A percentile compares a stretch with the other conserved stretches of the same genome.
phyloP scores from a whole-genome alignment of 1,140 invertebrate genomes.

The Luehdorfia chinensis region DNA sequence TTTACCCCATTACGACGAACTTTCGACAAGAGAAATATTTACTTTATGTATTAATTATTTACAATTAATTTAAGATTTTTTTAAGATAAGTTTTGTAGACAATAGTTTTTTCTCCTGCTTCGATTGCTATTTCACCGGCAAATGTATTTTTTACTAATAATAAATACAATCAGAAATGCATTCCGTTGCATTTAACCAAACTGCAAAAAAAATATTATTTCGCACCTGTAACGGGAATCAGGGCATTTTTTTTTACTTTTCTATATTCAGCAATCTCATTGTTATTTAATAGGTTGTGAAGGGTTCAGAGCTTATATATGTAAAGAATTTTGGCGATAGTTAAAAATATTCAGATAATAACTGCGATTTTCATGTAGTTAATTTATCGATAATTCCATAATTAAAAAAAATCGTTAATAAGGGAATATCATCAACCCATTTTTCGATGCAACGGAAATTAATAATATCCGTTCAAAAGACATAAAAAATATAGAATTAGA shows the following conservation, averaged over 20 bases:
- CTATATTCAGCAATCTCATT: slow-evolving; percentile 57
- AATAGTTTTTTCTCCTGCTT: slow-evolving; percentile 7
- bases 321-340: slow-evolving; percentile 1
- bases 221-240: slow-evolving; percentile 39
- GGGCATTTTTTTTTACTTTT: slow-evolving; percentile 36
- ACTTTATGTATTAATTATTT: not conserved
- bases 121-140: slow-evolving; percentile 12
- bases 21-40: too few relatives aligned
- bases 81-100: slow-evolving; percentile 11
- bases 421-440: too few relatives aligned
- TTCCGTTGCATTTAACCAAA: slow-evolving; percentile 33
- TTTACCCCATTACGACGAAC: too few relatives aligned
- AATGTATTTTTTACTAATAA: not conserved
- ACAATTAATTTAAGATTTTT: slow-evolving; percentile 5
- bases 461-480: not conserved
- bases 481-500: not conserved
- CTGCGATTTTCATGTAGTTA: too few relatives aligned
- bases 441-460: too few relatives aligned
- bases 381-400: too few relatives aligned
- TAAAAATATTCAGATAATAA: too few relatives aligned
- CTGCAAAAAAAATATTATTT: slow-evolving; percentile 34
- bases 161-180: slow-evolving; percentile 16
- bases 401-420: too few relatives aligned
- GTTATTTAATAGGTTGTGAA: slow-evolving; percentile 48
- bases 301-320: slow-evolving; percentile 43